Percentiles rank a stretch among this genome's conserved stretches.
phyloP scores from a whole-genome alignment of 2,888 invertebrate species.

The Tinea trinotella region DNA sequence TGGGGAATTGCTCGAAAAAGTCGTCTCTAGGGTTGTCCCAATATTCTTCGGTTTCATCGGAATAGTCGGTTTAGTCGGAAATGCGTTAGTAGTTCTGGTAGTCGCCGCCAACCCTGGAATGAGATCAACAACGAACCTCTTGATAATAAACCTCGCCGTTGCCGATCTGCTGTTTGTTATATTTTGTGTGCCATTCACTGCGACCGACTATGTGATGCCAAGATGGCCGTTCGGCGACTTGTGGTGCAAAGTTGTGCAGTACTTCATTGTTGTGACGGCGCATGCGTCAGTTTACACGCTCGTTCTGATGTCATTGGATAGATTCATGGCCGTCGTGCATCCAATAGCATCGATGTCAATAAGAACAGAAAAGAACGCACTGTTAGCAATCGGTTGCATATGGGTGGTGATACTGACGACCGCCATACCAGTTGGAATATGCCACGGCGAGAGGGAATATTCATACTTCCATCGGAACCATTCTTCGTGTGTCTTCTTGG shows the following conservation, averaged over 20 bases:
- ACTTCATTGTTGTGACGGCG: slow-evolving; percentile 92
- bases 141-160: slow-evolving; percentile 91
- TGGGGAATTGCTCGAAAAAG: slow-evolving; percentile 71
- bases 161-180: slow-evolving; percentile 93
- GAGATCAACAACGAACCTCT: slow-evolving; percentile 93
- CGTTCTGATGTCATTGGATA: slow-evolving; percentile 93
- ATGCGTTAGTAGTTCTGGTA: slow-evolving; percentile 89
- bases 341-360: slow-evolving; percentile 91
- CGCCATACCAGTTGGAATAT: slow-evolving; percentile 83
- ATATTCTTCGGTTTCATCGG: slow-evolving; percentile 90
- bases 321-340: slow-evolving; percentile 94
- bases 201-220: slow-evolving; percentile 88
- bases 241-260: slow-evolving; percentile 93
- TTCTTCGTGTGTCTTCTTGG: slow-evolving; percentile 79
- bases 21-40: slow-evolving; percentile 82
- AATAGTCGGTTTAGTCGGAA: slow-evolving; percentile 90
- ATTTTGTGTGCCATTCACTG: slow-evolving; percentile 95
- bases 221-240: slow-evolving; percentile 92
- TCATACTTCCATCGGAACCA: slow-evolving; percentile 75
- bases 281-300: slow-evolving; percentile 95
- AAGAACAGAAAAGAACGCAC: slow-evolving; percentile 86
- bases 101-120: slow-evolving; percentile 91
- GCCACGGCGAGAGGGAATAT: slow-evolving; percentile 82
- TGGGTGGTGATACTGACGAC: slow-evolving; percentile 87
- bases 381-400: slow-evolving; percentile 81